Evolutionary conservation across 2,113 vertebrate genomes (phyloP).

Genomic region (Plectropomus leopardus): DNA sequence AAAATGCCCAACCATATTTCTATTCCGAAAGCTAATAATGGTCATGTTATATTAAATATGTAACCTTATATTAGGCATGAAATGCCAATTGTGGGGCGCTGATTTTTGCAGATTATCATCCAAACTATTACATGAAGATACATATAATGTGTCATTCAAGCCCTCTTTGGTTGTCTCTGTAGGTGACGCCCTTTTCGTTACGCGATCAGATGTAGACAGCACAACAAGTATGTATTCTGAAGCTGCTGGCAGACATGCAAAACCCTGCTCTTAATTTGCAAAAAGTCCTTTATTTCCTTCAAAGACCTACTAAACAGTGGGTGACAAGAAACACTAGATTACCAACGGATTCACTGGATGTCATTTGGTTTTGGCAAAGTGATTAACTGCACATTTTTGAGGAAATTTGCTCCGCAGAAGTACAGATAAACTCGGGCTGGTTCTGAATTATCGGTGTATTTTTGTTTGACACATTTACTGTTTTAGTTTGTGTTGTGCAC

Average conservation of each 20-base stretch:
- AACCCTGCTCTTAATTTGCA: not conserved
- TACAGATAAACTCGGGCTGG: not conserved
- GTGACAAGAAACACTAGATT: not conserved
- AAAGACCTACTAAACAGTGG: not conserved
- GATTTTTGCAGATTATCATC: too few relatives aligned
- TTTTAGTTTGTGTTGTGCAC: not conserved
- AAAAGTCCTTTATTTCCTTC: not conserved
- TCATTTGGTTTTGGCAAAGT: not conserved
- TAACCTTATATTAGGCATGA: too few relatives aligned
- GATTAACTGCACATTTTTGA: not conserved
- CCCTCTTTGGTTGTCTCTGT: not conserved
- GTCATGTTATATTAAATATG: too few relatives aligned
- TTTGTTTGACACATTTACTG: not conserved
- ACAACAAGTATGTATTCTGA: not conserved
- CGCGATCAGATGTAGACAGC: not conserved
- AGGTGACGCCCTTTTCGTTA: not conserved
- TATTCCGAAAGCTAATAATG: too few relatives aligned
- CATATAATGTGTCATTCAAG: not conserved
- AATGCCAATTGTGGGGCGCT: too few relatives aligned
- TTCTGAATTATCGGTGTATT: too few relatives aligned
- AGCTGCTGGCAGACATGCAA: not conserved
- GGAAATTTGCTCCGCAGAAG: not conserved
- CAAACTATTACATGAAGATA: too few relatives aligned
- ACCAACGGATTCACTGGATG: not conserved
- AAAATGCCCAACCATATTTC: too few relatives aligned